Conservation (phyloP, 2,797 vertebrate genomes). For the Phaenicophaeus curvirostris region DNA sequence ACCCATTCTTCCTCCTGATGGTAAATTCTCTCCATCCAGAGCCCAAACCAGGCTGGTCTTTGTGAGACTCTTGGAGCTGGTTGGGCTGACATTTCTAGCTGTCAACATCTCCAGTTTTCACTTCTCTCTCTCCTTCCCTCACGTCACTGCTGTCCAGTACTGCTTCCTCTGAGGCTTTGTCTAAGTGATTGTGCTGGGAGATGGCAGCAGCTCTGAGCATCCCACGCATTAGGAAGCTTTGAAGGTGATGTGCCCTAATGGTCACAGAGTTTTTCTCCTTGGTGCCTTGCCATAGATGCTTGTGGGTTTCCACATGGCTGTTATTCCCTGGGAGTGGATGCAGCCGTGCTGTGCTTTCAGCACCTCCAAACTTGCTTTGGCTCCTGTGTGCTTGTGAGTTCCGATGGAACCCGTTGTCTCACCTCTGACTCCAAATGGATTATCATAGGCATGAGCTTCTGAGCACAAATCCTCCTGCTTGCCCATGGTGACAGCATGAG, state of each 20-base stretch:
- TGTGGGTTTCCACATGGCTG: neutral
- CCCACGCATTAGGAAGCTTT: neutral
- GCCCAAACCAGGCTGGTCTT: neutral
- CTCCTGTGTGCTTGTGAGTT: neutral
- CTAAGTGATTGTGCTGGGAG: neutral
- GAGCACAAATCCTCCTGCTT: slow-evolving; percentile 50
- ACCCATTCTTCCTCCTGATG: neutral
- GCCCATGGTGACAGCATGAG: neutral
- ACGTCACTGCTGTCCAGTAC: neutral
- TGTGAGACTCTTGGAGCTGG: neutral
- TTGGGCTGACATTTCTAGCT: neutral
- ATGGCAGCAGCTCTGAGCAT: neutral
- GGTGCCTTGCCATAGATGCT: neutral
- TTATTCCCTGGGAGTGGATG: neutral
- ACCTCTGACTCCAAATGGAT: slow-evolving; percentile 63
- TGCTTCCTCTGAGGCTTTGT: neutral
- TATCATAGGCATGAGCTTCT: slow-evolving; percentile 23
- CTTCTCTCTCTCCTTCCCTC: neutral
- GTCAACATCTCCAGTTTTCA: neutral
- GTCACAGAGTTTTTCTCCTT: neutral
- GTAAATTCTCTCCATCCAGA: neutral
- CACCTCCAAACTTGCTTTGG: neutral
- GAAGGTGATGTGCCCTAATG: neutral
- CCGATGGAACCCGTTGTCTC: slow-evolving; percentile 33
- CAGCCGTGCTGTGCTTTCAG: neutral